Evolutionary conservation across 1,140 invertebrate species (phyloP).

Genomic region (Lucilia cuprina): DNA sequence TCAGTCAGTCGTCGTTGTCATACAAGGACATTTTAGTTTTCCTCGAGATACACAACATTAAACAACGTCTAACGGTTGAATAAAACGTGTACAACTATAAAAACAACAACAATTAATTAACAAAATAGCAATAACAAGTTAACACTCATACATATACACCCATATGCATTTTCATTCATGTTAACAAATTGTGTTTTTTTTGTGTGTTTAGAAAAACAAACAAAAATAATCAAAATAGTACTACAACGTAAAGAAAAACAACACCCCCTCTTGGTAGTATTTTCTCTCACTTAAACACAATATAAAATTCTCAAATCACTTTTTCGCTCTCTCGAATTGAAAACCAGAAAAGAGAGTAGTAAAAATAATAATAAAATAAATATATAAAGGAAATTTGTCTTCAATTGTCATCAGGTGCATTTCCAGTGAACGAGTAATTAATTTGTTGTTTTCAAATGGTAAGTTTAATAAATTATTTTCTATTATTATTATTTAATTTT

Average conservation of each 20-base stretch:
- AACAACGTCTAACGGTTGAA: background rate
- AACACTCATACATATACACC: too few relatives aligned
- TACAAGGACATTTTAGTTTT: constrained; percentile 25
- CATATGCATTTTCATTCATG: too few relatives aligned
- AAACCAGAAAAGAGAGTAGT: background rate
- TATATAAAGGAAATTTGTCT: background rate
- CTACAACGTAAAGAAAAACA: background rate
- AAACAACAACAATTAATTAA: background rate
- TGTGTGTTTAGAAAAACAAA: too few relatives aligned
- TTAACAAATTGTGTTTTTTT: too few relatives aligned
- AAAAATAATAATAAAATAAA: too few relatives aligned
- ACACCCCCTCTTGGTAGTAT: too few relatives aligned
- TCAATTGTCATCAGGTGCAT: constrained; percentile 11
- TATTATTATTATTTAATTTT: background rate
- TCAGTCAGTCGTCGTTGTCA: background rate
- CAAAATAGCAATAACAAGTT: too few relatives aligned
- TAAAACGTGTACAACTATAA: background rate
- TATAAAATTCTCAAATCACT: too few relatives aligned
- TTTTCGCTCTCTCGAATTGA: background rate
- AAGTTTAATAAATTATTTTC: background rate
- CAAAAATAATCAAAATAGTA: background rate
- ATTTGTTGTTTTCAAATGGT: constrained; percentile 24
- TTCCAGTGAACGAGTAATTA: background rate
- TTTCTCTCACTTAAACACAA: background rate
- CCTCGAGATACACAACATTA: background rate